A percentile compares a stretch with the other conserved stretches of the same genome.
Evolutionary conservation across 2,113 vertebrate genomes (phyloP).

Genomic region (Apaloderma vittatum): DNA sequence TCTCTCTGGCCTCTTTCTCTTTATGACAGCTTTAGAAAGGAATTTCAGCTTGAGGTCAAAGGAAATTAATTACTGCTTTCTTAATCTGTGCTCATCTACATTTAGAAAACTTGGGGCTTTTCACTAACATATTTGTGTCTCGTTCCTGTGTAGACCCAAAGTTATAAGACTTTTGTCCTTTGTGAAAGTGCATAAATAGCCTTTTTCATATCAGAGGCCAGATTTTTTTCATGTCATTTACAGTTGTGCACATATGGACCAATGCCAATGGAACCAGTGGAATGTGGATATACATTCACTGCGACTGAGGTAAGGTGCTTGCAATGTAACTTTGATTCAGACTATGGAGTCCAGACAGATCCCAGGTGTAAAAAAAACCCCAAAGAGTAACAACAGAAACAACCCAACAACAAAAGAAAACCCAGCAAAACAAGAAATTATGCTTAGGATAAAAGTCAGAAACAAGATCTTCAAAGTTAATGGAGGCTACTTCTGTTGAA

Average conservation of each 20-base stretch:
- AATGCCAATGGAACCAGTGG: neutral
- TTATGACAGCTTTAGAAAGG: conserved; percentile 92
- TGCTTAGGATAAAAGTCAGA: neutral
- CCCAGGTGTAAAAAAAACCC: neutral
- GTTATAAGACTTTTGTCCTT: conserved; percentile 79
- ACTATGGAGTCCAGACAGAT: neutral
- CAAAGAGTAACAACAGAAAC: neutral
- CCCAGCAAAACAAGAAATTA: neutral
- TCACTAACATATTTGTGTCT: conserved; percentile 77
- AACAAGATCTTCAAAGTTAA: neutral
- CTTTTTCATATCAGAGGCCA: conserved; percentile 62
- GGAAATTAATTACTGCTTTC: conserved; percentile 90
- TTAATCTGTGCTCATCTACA: conserved; percentile 87
- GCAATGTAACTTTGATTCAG: conserved; percentile 1
- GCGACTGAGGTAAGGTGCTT: neutral
- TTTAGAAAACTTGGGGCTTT: conserved; percentile 85
- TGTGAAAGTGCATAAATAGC: conserved; percentile 70
- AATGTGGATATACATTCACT: conserved; percentile 5
- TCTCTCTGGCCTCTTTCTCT: conserved; percentile 90
- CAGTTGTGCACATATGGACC: conserved; percentile 11
- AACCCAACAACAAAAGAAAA: neutral
- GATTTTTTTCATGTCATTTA: conserved; percentile 55
- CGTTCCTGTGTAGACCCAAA: conserved; percentile 78
- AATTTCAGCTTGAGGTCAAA: conserved; percentile 88
- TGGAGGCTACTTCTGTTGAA: neutral